These are phyloP conservation scores for Malacoraja senta DNA, from an alignment of 2,797 vertebrate species.

Conservation along the genomic window DNA sequence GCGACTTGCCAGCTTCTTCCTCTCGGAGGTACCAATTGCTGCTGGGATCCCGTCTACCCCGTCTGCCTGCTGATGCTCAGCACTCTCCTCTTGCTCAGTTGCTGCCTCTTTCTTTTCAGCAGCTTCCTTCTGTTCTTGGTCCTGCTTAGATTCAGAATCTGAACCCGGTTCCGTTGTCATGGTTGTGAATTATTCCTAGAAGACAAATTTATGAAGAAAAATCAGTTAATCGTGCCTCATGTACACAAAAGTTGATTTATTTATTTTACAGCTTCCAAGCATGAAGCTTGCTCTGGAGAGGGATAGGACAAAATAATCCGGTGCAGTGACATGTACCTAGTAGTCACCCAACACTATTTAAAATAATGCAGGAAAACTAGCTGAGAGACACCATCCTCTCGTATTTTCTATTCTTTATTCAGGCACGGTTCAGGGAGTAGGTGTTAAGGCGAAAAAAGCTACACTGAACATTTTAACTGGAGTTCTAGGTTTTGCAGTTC, in stretches of 20 bases:
- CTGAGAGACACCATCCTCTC: no score
- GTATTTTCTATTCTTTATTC: background rate
- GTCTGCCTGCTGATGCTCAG: constrained; percentile 50
- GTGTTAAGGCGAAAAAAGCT: background rate
- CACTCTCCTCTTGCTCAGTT: constrained; percentile 45
- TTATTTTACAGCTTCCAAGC: background rate
- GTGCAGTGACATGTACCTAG: background rate
- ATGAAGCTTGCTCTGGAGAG: background rate
- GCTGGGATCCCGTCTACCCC: constrained; percentile 56
- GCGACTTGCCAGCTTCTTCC: constrained; percentile 65
- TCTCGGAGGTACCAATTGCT: constrained; percentile 75
- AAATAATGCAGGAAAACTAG: background rate
- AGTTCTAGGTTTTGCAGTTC: background rate
- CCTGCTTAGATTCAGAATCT: constrained; percentile 74
- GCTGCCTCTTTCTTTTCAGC: constrained; percentile 45
- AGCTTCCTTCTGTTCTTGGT: constrained; percentile 65
- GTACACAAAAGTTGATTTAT: background rate
- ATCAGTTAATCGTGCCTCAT: background rate
- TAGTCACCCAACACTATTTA: background rate
- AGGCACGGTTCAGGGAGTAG: background rate
- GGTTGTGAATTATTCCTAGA: constrained; percentile 71
- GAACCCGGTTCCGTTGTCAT: constrained; percentile 90
- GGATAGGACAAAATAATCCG: background rate
- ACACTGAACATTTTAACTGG: background rate
- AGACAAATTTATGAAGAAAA: constrained; percentile 42